Percentiles rank a stretch among this genome's conserved stretches.
phyloP scores from a whole-genome alignment of 2,797 vertebrate genomes.

The Gila robusta region DNA sequence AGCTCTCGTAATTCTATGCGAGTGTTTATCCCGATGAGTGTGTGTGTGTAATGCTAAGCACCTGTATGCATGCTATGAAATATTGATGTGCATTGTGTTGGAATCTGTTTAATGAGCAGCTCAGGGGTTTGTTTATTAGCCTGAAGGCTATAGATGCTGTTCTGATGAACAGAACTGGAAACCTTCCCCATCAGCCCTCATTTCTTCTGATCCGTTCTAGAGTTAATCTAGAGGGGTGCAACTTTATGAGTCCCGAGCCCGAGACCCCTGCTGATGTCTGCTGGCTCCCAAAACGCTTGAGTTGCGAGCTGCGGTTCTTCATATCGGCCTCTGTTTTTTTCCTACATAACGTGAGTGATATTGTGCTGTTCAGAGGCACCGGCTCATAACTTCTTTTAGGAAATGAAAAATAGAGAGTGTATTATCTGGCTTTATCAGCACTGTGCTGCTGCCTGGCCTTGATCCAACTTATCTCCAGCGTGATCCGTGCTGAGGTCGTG shows the following conservation, averaged over 20 bases:
- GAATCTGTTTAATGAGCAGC: slow-evolving; percentile 62
- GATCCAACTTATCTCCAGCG: slow-evolving; percentile 65
- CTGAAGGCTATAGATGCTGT: slow-evolving; percentile 10
- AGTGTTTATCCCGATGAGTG: slow-evolving; percentile 45
- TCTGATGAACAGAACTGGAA: slow-evolving; percentile 34
- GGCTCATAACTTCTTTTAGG: slow-evolving; percentile 75
- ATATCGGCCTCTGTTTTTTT: slow-evolving; percentile 48
- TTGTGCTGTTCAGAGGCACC: slow-evolving; percentile 60
- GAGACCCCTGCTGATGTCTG: slow-evolving; percentile 18
- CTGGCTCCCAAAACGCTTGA: neutral
- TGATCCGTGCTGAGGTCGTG: slow-evolving; percentile 2
- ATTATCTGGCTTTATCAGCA: slow-evolving; percentile 78
- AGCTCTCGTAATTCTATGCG: slow-evolving; percentile 24
- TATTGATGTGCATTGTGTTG: slow-evolving; percentile 68
- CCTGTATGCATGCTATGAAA: slow-evolving; percentile 64
- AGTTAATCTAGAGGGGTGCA: neutral
- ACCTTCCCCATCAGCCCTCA: slow-evolving; percentile 16
- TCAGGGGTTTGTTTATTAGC: slow-evolving; percentile 60
- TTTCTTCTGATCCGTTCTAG: slow-evolving; percentile 1
- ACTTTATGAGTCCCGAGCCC: slow-evolving; percentile 35
- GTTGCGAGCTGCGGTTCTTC: neutral
- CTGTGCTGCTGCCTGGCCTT: slow-evolving; percentile 69
- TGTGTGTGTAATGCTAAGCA: slow-evolving; percentile 40
- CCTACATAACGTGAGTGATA: slow-evolving; percentile 58
- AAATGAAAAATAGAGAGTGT: slow-evolving; percentile 79